Evolutionary conservation across 1,140 invertebrate species (phyloP).

Genomic region (Macrobrachium nipponense): DNA sequence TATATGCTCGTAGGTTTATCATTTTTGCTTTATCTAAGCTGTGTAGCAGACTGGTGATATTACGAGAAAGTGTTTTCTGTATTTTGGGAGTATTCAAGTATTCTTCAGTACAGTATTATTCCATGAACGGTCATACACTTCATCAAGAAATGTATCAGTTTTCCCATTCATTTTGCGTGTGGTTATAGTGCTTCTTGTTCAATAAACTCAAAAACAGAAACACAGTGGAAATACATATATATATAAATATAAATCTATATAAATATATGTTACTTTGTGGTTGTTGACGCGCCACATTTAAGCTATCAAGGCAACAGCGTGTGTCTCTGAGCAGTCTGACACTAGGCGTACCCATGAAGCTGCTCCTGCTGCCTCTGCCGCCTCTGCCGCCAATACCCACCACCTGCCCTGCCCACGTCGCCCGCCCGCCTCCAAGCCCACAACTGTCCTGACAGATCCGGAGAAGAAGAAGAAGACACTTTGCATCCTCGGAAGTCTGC

Average conservation of each 20-base stretch:
- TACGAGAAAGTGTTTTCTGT: slow-evolving; percentile 32
- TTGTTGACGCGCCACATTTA: slow-evolving; percentile 7
- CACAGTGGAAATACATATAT: slow-evolving; percentile 34
- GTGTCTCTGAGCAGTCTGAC: background rate
- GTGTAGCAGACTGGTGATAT: slow-evolving; percentile 36
- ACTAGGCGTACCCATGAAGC: slow-evolving; percentile 34
- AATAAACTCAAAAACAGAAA: slow-evolving; percentile 42
- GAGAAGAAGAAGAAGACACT: too few species aligned
- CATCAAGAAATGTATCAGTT: slow-evolving; percentile 32
- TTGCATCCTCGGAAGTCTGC: too few species aligned
- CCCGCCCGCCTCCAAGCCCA: background rate
- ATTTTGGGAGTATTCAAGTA: slow-evolving; percentile 37
- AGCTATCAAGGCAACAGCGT: slow-evolving; percentile 34
- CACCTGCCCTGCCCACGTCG: slow-evolving; percentile 9
- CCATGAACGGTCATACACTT: slow-evolving; percentile 4
- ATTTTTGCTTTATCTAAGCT: slow-evolving; percentile 29
- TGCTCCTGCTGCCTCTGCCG: background rate
- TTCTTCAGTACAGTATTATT: slow-evolving; percentile 44
- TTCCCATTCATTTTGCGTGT: slow-evolving; percentile 40
- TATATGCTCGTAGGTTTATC: slow-evolving; percentile 38
- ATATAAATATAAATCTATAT: too few species aligned
- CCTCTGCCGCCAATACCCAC: background rate
- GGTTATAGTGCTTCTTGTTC: slow-evolving; percentile 46
- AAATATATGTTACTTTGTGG: slow-evolving; percentile 16
- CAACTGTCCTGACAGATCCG: background rate